Evolutionary conservation across 2,888 invertebrate species (phyloP).

Genomic region (Cenopis cana): DNA sequence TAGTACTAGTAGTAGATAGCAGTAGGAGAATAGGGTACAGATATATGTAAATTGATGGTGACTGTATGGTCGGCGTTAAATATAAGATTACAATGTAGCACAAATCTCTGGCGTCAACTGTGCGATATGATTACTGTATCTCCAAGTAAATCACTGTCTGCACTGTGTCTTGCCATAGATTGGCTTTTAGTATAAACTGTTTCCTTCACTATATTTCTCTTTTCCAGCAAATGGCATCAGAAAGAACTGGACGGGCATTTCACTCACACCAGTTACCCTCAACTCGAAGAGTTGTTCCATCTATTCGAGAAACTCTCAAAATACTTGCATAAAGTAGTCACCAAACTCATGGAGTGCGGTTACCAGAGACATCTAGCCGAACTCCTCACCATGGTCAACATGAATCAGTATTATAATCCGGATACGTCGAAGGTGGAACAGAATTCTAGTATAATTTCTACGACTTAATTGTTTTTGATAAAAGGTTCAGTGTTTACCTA

Average conservation of each 20-base stretch:
- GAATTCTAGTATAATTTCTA: constrained; percentile 57
- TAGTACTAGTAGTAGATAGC: too few relatives aligned
- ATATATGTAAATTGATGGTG: too few relatives aligned
- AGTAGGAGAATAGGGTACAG: too few relatives aligned
- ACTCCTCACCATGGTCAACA: constrained; percentile 87
- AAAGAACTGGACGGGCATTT: constrained; percentile 75
- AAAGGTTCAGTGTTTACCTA: too few relatives aligned
- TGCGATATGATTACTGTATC: too few relatives aligned
- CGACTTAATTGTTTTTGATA: constrained; percentile 30
- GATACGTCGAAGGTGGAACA: constrained; percentile 65
- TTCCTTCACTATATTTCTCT: neutral
- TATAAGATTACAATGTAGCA: too few relatives aligned
- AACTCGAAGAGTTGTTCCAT: constrained; percentile 85
- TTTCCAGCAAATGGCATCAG: constrained; percentile 84
- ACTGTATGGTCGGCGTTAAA: too few relatives aligned
- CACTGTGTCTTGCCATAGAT: too few relatives aligned
- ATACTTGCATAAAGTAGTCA: constrained; percentile 86
- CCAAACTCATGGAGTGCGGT: constrained; percentile 87
- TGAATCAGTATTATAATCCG: constrained; percentile 85
- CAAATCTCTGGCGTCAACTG: too few relatives aligned
- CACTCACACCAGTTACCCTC: constrained; percentile 85
- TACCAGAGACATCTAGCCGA: constrained; percentile 88
- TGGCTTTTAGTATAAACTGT: neutral
- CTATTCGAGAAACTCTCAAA: constrained; percentile 85
- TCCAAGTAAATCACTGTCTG: neutral